These are phyloP conservation scores for Isaurus tuberculatus DNA, from an alignment of 92 coral and sea anemone genomes.

Conservation along the genomic window DNA sequence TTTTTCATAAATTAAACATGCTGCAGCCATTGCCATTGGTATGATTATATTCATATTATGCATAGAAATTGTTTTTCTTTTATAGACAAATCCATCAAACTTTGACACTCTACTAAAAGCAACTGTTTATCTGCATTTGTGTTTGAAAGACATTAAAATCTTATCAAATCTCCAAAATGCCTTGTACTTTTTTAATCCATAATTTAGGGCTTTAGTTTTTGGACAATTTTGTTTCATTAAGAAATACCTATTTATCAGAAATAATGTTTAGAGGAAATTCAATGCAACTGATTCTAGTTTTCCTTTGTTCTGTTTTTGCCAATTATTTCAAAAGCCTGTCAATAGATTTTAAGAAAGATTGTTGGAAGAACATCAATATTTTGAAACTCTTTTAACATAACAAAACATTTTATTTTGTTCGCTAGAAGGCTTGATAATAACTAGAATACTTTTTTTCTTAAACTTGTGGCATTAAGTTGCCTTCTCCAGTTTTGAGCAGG, in stretches of 20 bases:
- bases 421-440: not conserved
- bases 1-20: slow-evolving; percentile 34
- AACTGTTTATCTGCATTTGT: slow-evolving; percentile 37
- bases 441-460: not conserved
- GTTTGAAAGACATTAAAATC: slow-evolving; percentile 6
- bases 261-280: not conserved
- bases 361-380: not conserved
- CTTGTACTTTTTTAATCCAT: not conserved
- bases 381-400: not conserved
- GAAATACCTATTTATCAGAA: not conserved
- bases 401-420: not conserved
- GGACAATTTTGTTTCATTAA: not conserved
- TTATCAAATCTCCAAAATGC: not conserved
- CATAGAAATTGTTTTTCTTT: slow-evolving; percentile 34
- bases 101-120: slow-evolving; percentile 39
- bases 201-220: not conserved
- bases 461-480: slow-evolving; percentile 26
- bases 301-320: slow-evolving; percentile 1
- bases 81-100: slow-evolving; percentile 12
- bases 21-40: slow-evolving; percentile 12
- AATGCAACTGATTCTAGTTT: not conserved
- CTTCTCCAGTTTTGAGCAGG: slow-evolving; percentile 30
- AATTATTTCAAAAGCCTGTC: not conserved
- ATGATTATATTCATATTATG: slow-evolving; percentile 14
- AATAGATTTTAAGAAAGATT: not conserved